phyloP scores from a whole-genome alignment of 2,888 invertebrate genomes.

The Antheraea yamamai region DNA sequence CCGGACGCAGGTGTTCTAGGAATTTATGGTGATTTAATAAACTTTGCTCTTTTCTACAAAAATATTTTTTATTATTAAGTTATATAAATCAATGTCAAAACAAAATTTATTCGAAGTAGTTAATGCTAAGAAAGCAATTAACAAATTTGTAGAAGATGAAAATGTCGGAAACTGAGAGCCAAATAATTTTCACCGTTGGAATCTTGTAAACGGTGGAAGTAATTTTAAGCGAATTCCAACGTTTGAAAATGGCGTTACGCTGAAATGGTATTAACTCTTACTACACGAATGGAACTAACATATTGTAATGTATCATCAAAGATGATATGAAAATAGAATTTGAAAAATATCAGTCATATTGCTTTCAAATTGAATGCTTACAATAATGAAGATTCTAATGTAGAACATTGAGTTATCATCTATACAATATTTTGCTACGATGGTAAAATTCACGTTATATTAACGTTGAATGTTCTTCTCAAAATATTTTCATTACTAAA shows the following conservation, averaged over 20 bases:
- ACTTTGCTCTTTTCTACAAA: no score
- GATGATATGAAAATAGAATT: no score
- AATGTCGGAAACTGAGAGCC: conserved; percentile 34
- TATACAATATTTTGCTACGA: no score
- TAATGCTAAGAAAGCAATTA: conserved; percentile 17
- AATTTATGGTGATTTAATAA: no score
- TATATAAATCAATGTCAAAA: conserved; percentile 2
- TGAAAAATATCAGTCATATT: background rate
- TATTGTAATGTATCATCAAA: conserved; percentile 30
- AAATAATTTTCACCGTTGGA: conserved; percentile 40
- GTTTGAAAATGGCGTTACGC: conserved; percentile 44
- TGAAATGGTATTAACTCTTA: conserved; percentile 44
- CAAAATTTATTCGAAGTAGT: background rate
- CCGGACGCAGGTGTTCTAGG: no score
- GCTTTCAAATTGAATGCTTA: background rate
- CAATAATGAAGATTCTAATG: background rate
- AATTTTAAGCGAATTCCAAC: conserved; percentile 51
- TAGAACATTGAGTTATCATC: background rate
- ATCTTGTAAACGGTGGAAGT: conserved; percentile 43
- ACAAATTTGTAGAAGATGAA: conserved; percentile 31
- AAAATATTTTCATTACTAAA: no score
- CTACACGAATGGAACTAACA: conserved; percentile 36
- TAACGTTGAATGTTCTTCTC: no score
- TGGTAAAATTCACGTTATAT: no score
- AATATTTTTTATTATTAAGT: background rate